Conservation (phyloP, 2,797 vertebrate species). For the Enteromius mattozi region DNA sequence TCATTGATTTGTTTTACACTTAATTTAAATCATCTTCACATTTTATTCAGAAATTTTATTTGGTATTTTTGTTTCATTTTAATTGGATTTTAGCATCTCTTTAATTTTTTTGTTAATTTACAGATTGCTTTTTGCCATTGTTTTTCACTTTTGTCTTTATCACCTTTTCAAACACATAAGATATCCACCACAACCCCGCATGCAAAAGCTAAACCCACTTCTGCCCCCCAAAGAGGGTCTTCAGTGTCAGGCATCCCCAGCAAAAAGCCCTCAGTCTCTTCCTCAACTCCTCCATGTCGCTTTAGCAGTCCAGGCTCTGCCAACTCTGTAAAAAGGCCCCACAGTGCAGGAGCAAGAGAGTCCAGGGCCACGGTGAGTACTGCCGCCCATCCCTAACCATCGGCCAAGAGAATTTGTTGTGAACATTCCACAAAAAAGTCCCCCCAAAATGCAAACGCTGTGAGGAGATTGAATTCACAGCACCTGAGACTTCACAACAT, state of each 20-base stretch:
- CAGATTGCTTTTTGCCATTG: slow-evolving; percentile 1
- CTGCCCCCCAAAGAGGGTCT: slow-evolving; percentile 72
- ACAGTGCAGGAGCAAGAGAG: slow-evolving; percentile 68
- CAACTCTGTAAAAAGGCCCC: slow-evolving; percentile 66
- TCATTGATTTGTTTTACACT: slow-evolving; percentile 20
- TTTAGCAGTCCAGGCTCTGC: slow-evolving; percentile 67
- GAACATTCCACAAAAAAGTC: background rate
- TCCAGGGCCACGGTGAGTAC: slow-evolving; percentile 76
- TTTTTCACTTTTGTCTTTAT: slow-evolving; percentile 62
- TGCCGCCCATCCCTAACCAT: slow-evolving; percentile 17
- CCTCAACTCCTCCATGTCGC: slow-evolving; percentile 57
- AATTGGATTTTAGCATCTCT: background rate
- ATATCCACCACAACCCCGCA: slow-evolving; percentile 75
- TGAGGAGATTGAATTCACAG: background rate
- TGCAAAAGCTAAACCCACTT: slow-evolving; percentile 77
- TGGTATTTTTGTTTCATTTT: slow-evolving; percentile 20
- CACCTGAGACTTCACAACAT: background rate
- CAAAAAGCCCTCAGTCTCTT: slow-evolving; percentile 73
- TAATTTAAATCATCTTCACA: slow-evolving; percentile 1
- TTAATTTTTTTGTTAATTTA: background rate
- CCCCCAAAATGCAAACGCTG: background rate
- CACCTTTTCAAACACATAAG: slow-evolving; percentile 52
- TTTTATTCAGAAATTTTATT: slow-evolving; percentile 12
- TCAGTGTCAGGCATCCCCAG: slow-evolving; percentile 77
- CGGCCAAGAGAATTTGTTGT: background rate